Conservation (phyloP, 2,888 invertebrate species). For the Drosophila paranaensis region DNA sequence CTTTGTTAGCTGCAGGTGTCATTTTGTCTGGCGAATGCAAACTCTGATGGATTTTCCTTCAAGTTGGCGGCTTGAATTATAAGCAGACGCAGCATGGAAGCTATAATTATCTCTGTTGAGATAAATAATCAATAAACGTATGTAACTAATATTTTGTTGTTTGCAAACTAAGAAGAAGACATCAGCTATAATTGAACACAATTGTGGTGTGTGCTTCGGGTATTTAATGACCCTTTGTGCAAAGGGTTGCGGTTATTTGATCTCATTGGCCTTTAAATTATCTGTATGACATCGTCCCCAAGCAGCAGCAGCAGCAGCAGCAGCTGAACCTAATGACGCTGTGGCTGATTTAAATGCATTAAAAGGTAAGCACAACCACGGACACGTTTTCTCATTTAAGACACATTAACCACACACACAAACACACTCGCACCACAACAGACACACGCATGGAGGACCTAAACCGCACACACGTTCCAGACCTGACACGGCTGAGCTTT, state of each 20-base stretch:
- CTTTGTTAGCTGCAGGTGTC: slow-evolving; percentile 46
- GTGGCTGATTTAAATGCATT: slow-evolving; percentile 46
- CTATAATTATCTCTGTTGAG: neutral
- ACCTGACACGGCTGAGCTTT: slow-evolving; percentile 29
- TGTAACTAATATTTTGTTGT: neutral
- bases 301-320: slow-evolving; percentile 8
- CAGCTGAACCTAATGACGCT: slow-evolving; percentile 52
- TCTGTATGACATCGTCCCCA: slow-evolving; percentile 18
- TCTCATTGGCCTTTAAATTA: slow-evolving; percentile 27
- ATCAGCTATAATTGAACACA: neutral
- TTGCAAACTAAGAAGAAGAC: neutral
- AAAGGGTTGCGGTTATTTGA: slow-evolving; percentile 4
- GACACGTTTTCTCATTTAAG: slow-evolving; percentile 74
- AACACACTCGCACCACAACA: slow-evolving; percentile 1
- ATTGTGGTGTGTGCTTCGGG: neutral
- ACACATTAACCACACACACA: slow-evolving; percentile 60
- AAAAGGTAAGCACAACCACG: slow-evolving; percentile 48
- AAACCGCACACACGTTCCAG: slow-evolving; percentile 31
- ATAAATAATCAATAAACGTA: neutral
- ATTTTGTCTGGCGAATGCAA: slow-evolving; percentile 42
- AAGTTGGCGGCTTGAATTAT: neutral
- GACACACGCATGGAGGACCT: slow-evolving; percentile 14
- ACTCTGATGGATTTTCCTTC: neutral
- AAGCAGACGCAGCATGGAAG: no score
- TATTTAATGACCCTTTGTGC: slow-evolving; percentile 11